Base-by-base conservation (phyloP, 2,797 vertebrate species). In the Galago senegalensis region DNA sequence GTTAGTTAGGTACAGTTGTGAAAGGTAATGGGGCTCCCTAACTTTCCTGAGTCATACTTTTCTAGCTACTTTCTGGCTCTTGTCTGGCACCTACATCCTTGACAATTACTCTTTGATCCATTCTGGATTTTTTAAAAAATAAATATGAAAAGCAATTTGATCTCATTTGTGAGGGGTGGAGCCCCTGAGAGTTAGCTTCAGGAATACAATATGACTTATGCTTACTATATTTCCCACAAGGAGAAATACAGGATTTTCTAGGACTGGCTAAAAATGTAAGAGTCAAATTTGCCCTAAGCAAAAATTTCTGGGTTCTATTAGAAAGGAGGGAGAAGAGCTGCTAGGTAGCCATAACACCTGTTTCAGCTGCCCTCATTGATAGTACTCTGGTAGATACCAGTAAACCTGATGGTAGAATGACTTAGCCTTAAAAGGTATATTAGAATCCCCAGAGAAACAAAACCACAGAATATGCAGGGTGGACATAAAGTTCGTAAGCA, bases 51-150 rank as follows among this genome's bases (percentile, higher is more conserved):
- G 77, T 61, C 61, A 82, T 86, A 91, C 34, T 91, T 96, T 95
- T 84, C 67, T 93, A 93, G 72, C 87, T 96, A 31, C 37, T 46
- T 72, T 95, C 40, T 97, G 96, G 97, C 97, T 90, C 98, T 65
- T 98, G 89, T 98, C 92, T 97, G 87, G 92, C 91, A 98, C 92
- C 77, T 95, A 91, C 79, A 97, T 98, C 95, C 97, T 98, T 97
- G 95, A 97, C 97, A 95, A 98, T 97, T 96, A 77, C 98, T 98
- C 40, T 96, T 96, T 95, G 95, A 98, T 98, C 96, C 96, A 87
- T 96, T 97, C 97, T 98, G 98, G 93, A 97, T 97, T 98, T 98
- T 98, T 98, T 97, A 87, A 97, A 97, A 97, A 98, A 98, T 98
- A 98, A 98, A 98, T 70, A 95, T 87, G 61, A 97, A 97, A 98